These are phyloP conservation scores for Crocodylus rhombifer DNA, from an alignment of 2,797 vertebrate genomes.

Conservation along the genomic window DNA sequence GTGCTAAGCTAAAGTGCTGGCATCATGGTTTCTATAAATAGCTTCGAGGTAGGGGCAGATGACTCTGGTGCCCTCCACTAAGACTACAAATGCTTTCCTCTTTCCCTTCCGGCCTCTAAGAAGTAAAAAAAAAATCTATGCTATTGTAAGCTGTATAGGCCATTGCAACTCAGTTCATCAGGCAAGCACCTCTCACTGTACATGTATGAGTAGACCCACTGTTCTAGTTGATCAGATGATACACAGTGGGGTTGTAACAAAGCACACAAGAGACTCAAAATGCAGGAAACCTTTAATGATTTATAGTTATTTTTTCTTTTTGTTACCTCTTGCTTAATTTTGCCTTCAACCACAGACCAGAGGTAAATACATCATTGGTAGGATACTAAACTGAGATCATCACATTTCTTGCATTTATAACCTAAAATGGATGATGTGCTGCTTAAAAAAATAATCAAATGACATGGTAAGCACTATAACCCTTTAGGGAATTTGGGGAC, in stretches of 20 bases:
- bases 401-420: background rate
- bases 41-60: background rate
- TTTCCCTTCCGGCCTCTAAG: background rate
- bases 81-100: background rate
- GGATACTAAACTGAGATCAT: background rate
- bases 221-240: background rate
- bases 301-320: background rate
- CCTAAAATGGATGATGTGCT: background rate
- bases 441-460: background rate
- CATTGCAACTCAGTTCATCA: background rate
- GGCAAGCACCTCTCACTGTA: background rate
- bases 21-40: background rate
- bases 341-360: background rate
- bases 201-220: background rate
- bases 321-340: background rate
- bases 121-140: background rate
- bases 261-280: background rate
- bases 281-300: background rate
- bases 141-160: background rate
- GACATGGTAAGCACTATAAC: background rate
- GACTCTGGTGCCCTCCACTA: background rate
- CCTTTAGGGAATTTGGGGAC: background rate
- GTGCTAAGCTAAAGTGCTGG: fast-evolving
- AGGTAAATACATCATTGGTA: background rate
- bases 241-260: background rate